These are phyloP conservation scores for Lagria hirta DNA, from an alignment of 2,888 invertebrate species.

Conservation along the genomic window DNA sequence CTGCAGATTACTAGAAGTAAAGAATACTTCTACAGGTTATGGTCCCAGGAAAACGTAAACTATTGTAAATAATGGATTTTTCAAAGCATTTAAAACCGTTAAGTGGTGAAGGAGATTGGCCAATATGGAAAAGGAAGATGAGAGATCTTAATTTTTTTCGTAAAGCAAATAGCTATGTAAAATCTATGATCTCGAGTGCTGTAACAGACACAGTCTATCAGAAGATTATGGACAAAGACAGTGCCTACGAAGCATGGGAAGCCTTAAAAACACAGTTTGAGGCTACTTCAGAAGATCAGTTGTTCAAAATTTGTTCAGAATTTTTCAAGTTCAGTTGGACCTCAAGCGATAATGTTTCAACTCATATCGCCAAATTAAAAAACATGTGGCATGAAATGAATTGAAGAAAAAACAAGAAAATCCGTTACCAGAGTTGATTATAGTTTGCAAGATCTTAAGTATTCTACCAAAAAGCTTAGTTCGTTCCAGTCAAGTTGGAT, in stretches of 20 bases:
- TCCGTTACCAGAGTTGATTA: conserved; percentile 31
- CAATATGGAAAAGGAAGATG: conserved; percentile 41
- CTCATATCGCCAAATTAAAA: conserved; percentile 28
- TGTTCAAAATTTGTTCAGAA: conserved; percentile 43
- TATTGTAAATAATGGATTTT: conserved; percentile 29
- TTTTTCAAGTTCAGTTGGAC: conserved; percentile 42
- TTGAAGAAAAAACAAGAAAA: conserved; percentile 32
- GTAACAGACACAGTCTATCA: conserved; percentile 42
- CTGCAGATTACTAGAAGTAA: no score
- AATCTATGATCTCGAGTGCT: no score
- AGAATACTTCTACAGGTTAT: no score
- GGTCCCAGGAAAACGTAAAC: no score
- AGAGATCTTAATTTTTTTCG: conserved; percentile 37
- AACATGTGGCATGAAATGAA: conserved; percentile 36
- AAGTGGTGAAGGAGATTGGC: conserved; percentile 39
- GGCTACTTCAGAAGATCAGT: conserved; percentile 41
- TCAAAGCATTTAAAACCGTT: conserved; percentile 33
- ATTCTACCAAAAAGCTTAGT: conserved; percentile 28
- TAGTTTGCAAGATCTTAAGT: conserved; percentile 35
- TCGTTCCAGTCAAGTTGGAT: conserved; percentile 32
- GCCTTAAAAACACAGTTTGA: conserved; percentile 37
- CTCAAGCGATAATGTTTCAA: conserved; percentile 4
- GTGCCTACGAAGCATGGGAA: no score
- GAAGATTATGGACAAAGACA: conserved; percentile 45
- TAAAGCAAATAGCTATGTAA: conserved; percentile 45